Base-by-base conservation (phyloP, 2,797 vertebrate genomes). In the Pristis pectinata region DNA sequence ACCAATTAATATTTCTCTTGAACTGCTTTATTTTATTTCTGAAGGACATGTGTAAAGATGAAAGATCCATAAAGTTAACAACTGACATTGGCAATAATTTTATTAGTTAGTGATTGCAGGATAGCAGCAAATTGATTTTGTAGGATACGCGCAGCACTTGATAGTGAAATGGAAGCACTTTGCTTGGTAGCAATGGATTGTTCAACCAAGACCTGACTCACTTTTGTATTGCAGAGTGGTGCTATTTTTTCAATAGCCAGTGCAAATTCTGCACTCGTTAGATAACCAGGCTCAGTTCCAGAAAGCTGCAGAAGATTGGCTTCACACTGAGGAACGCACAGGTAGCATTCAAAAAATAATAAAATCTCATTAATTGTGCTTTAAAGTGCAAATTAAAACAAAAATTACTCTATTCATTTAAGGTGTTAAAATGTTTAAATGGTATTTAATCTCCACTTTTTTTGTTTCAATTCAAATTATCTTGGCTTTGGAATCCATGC, bases 241-340 rank as follows among this genome's bases (percentile, higher is more conserved):
- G 92, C 92, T 53, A 76, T 17, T 27, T 53, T 94, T 56, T 94
- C 92, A 94, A 94, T 74, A 70, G 92, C 92, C 92, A 76, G 67
- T 49, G 70, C 92, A 76, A 94, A 94, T 94, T 94, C 92, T 94
- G 92, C 30, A 44, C 92, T 94, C 15, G 92, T n/a, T 76, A 94
- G 92, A 94, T 94, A 94, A 94, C 70, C 70, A 49, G 92, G 92
- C 92, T 94, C 70, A 76, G 92, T 94, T 70, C 70, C 92, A 94
- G 92, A 76, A 94, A 74, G 70, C 70, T 74, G 92, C 49, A 1
- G 44, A 70, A 94, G 92, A 53, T 53, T 94, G 92, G 70, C 92
- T 94, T 94, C 70, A 94, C 70, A 76, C 92, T 94, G 44, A 76
- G 92, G 92, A 76, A 76, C 30, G 49, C 72, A 94, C 92, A 94